A percentile compares a stretch with the other conserved stretches of the same genome.
Conservation (phyloP, 1,140 invertebrate genomes). For the Probaryconus sp. region DNA sequence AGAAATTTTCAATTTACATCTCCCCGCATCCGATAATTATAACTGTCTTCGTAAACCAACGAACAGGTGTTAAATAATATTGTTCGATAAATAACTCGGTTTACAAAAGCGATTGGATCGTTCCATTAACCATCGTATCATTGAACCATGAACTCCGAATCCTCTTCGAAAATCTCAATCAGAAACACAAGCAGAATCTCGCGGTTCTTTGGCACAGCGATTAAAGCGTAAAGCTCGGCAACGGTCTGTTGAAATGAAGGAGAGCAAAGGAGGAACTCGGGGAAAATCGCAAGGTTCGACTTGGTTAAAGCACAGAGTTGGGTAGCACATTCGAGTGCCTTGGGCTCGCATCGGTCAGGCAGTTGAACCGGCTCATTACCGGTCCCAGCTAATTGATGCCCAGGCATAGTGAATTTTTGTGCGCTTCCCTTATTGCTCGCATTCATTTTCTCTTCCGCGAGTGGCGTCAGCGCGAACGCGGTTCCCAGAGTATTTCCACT, state of each 20-base stretch:
- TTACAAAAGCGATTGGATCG: too few species aligned
- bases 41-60: too few species aligned
- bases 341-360: slow-evolving; percentile 22
- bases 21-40: too few species aligned
- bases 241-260: slow-evolving; percentile 33
- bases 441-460: slow-evolving; percentile 26
- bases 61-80: too few species aligned
- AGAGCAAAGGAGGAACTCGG: slow-evolving; percentile 42
- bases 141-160: too few species aligned
- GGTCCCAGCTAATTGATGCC: slow-evolving; percentile 58
- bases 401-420: slow-evolving; percentile 19
- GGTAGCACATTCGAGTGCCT: slow-evolving; percentile 28
- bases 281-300: slow-evolving; percentile 39
- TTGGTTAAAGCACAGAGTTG: slow-evolving; percentile 45
- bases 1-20: too few species aligned
- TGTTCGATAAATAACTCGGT: too few species aligned
- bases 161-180: too few species aligned
- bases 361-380: slow-evolving; percentile 50
- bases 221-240: too few species aligned
- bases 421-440: slow-evolving; percentile 17
- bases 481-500: slow-evolving; percentile 55
- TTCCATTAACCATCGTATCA: too few species aligned
- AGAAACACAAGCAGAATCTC: too few species aligned
- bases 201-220: too few species aligned
- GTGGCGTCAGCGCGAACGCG: slow-evolving; percentile 21